Evolutionary conservation across 2,113 vertebrate genomes (phyloP), one percentile per base, ranked within the genome.

Genomic region (Osmerus mordax): DNA sequence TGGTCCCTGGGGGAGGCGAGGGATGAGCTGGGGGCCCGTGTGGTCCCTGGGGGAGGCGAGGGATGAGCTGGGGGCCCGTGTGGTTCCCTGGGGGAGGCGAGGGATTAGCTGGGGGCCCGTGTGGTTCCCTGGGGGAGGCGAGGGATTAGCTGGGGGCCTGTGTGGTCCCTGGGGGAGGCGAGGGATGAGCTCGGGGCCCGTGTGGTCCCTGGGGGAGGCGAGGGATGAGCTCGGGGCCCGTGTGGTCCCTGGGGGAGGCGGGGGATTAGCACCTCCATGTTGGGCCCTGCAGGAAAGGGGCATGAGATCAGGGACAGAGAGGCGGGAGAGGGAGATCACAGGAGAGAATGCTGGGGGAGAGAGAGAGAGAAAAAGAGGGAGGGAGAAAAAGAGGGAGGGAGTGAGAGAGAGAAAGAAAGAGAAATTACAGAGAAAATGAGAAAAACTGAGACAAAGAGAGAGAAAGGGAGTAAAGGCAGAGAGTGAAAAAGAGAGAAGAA

Each of bases 271-370:
- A 18, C 51, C 64, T 69, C 47, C 83, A 80, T 6, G n/a, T 75
- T 80, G 76, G 77, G 83, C 78, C 72, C 71, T 2, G 19, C 70
- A 83, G 76, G 79, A 83, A 84, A n/a, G n/a, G n/a, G n/a, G n/a
- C n/a, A n/a, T n/a, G 64, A 55, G 71, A 75, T 11, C 59, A 64
- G 23, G 71, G 14, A 65, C 63, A 69, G 70, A 68, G 12, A 78
- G 65, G 59, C 12, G n/a, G 73, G 68, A 11, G 9, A 47, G 41
- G 9, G 41, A 47, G 41, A 11, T 8, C 2, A 9, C 2, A 11
- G 7, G 41, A 47, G 77, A 80, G 71, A 78, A 69, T 60, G 68
- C 75, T 67, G 36, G 14, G 77, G 69, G 71, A 47, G 41, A 47
- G 41, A 47, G 9, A 47, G 41, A 47, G 9, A 47, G 2, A 47